Evolutionary conservation across 2,113 vertebrate genomes (phyloP), one percentile per base, ranked within the genome.

Genomic region (Suricata suricatta): DNA sequence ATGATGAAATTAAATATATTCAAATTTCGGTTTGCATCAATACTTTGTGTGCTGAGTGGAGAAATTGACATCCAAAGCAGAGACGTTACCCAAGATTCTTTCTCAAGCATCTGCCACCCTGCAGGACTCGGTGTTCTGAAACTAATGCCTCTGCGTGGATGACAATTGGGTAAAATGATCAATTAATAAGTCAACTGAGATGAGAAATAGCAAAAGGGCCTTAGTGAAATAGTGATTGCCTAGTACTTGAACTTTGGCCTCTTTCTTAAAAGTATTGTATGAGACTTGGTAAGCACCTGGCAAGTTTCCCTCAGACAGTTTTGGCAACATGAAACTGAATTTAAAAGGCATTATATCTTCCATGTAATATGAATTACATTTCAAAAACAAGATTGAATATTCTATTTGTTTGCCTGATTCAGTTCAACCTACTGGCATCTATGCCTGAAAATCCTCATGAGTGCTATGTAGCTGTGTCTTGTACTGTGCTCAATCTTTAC

Each of bases 191-290:
- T 94, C 63, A 96, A 92, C 17, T 17, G 31, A 95, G 33, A 81
- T 17, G 31, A 95, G 33, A 81, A 84, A 86, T 80, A 23, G 16
- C 41, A 50, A 80, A 90, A 50, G 11, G 7, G 3, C n/a, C 81
- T 41, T 88, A 12, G 10, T 81, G 64, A 69, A 3, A 15, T 17
- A 91, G 23, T 19, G 31, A 31, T 77, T 91, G 85, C 27, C 38
- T 52, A 83, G 25, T 35, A 23, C 47, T 27, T 83, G 23, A 31
- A 13, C 12, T 80, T 86, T 92, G 27, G 19, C 33, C 10, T 74
- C 19, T 79, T 97, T 88, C 38, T 77, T 63, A 69, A 87, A 96
- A 74, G 9, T 47, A 64, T 60, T 92, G 92, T 63, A 87, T 83
- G 84, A 92, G 69, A 79, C 31, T 68, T 76, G 25, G 52, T 92